These are phyloP conservation scores for Brachionichthys hirsutus DNA, from an alignment of 2,113 vertebrate species.

Conservation along the genomic window DNA sequence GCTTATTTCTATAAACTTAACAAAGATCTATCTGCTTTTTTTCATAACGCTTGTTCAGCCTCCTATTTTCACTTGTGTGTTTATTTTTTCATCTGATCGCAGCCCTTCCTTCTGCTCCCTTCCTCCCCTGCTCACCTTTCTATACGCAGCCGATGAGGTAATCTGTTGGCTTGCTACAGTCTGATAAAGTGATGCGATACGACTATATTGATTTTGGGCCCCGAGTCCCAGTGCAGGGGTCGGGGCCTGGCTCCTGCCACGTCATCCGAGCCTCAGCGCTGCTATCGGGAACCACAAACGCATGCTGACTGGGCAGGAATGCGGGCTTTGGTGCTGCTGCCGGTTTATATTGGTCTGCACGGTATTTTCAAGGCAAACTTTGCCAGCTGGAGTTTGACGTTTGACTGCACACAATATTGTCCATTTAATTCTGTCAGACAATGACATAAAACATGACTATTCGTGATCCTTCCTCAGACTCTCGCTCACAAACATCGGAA, in stretches of 20 bases:
- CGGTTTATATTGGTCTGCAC: constrained; percentile 1
- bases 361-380: constrained; percentile 6
- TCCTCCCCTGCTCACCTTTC: constrained; percentile 1
- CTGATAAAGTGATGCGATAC: constrained; percentile 60
- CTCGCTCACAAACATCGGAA: too few relatives aligned
- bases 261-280: constrained; percentile 8
- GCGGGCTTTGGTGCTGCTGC: constrained; percentile 2
- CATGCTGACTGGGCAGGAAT: constrained; percentile 37
- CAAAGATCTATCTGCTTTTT: neutral
- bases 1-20: too few relatives aligned
- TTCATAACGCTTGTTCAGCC: neutral
- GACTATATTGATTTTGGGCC: constrained; percentile 66
- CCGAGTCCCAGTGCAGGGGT: constrained; percentile 39
- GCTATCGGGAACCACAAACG: constrained; percentile 28
- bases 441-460: too few relatives aligned
- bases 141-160: constrained; percentile 30
- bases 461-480: too few relatives aligned
- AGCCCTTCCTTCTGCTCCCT: neutral
- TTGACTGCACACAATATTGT: constrained; percentile 1
- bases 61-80: constrained; percentile 6
- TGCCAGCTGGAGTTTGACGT: constrained; percentile 3
- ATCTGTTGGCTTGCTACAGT: constrained; percentile 51
- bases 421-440: too few relatives aligned
- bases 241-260: constrained; percentile 39
- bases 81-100: constrained; percentile 14